phyloP scores from a whole-genome alignment of 2,888 invertebrate genomes.

The Protodeltote pygarga region DNA sequence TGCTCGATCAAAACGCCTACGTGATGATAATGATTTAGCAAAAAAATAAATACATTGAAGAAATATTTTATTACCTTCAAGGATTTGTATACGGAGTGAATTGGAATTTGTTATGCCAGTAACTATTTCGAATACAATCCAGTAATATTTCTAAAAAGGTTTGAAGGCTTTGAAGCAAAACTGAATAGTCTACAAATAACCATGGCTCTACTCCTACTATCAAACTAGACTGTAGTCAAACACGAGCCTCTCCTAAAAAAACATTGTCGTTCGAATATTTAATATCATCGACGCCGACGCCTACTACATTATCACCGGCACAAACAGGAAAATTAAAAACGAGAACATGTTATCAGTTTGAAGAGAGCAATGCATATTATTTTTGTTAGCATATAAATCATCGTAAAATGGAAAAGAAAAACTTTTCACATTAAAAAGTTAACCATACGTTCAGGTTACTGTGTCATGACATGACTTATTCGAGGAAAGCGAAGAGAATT shows the following conservation, averaged over 20 bases:
- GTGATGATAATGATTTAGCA: slow-evolving; percentile 31
- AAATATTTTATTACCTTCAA: slow-evolving; percentile 25
- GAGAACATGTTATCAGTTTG: slow-evolving; percentile 11
- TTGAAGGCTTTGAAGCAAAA: slow-evolving; percentile 5
- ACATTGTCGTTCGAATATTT: background rate
- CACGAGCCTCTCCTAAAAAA: background rate
- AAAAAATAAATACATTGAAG: slow-evolving; percentile 24
- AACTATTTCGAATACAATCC: slow-evolving; percentile 8
- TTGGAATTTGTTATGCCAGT: slow-evolving; percentile 13
- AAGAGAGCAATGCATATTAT: slow-evolving; percentile 10
- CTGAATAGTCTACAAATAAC: slow-evolving; percentile 3
- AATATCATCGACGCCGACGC: background rate
- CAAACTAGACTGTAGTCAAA: background rate
- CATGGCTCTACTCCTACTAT: background rate
- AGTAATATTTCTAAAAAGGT: background rate
- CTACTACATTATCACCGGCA: slow-evolving; percentile 1
- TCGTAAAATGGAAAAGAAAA: slow-evolving; percentile 24
- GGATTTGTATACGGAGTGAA: slow-evolving; percentile 11
- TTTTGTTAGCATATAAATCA: slow-evolving; percentile 19
- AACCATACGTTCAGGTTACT: slow-evolving; percentile 35
- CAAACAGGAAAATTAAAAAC: slow-evolving; percentile 16
- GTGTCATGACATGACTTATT: slow-evolving; percentile 33
- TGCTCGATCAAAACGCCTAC: slow-evolving; percentile 37
- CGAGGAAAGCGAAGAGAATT: slow-evolving; percentile 40
- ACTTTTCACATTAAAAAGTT: slow-evolving; percentile 42